Evolutionary conservation across 2,888 invertebrate genomes (phyloP), one percentile per base, ranked within the genome.

Genomic region (Cataglyphis cursor): DNA sequence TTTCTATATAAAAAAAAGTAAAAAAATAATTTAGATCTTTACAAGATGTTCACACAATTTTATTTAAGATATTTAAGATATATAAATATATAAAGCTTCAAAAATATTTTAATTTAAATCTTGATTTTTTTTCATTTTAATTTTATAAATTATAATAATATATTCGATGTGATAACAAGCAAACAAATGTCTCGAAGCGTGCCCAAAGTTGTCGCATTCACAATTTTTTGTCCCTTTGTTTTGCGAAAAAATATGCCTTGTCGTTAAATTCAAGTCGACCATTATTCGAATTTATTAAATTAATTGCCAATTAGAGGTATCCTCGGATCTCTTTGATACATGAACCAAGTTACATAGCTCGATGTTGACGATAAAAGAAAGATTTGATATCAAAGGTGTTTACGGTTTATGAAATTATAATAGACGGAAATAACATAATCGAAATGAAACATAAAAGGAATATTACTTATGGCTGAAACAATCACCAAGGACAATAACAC

Each of bases 261-360:
- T 68, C 41, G 59, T 72, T 70, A 74, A 59, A 76, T 62, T 65
- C 61, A 65, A 82, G 62, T 31, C 65, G 75, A 65, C 51, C 82
- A 92, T 91, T 90, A 89, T 87, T 88, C 88, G 88, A 87, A 86
- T 88, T 91, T 90, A 89, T 92, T 90, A 89, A 88, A 90, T 90
- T 90, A 92, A 90, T 89, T 89, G 90, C 85, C 91, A 91, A 92
- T 92, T 92, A 91, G 84, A 54, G 68, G 65, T 59, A 28, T 57
- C 15, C 48, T 68, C 70, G 83, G 81, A 75, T 78, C 59, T 9
- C 70, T 84, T 80, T 83, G 81, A 82, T 82, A 73, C 84, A 62
- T 48, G 61, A 62, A 68, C n/a, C 70, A 59, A 73, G 62, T 70
- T 74, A 54, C 28, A 51, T 15, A 70, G 62, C 24, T 82, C 59